Evolutionary conservation across 2,797 vertebrate species (phyloP).

Genomic region (Sphenopsis melanotis): DNA sequence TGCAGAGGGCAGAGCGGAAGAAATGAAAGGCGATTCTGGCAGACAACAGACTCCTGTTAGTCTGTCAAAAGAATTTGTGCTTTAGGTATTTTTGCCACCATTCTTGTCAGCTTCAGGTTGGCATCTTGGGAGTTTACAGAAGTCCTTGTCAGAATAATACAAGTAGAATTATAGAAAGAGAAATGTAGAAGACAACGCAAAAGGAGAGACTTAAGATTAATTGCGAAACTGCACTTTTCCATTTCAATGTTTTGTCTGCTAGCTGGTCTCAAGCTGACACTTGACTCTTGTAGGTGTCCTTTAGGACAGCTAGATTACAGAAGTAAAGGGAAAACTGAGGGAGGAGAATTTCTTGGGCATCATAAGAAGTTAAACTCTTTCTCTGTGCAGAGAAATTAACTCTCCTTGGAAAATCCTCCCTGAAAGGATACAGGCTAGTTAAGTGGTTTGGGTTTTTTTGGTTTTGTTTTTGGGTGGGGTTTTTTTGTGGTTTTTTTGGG

Average conservation of each 20-base stretch:
- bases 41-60: slow-evolving; percentile 30
- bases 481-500: fast-evolving
- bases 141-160: slow-evolving; percentile 59
- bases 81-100: slow-evolving; percentile 34
- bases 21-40: slow-evolving; percentile 51
- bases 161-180: slow-evolving; percentile 16
- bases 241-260: neutral
- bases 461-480: neutral
- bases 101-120: slow-evolving; percentile 60
- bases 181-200: slow-evolving; percentile 36
- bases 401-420: neutral
- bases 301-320: neutral
- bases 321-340: neutral
- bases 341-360: neutral
- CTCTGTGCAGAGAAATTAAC: neutral
- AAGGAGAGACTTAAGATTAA: slow-evolving; percentile 37
- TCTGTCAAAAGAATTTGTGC: slow-evolving; percentile 57
- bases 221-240: neutral
- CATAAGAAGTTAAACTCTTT: neutral
- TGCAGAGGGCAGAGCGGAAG: neutral
- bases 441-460: neutral
- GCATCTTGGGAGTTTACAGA: slow-evolving; percentile 37
- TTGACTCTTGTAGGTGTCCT: slow-evolving; percentile 24
- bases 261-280: slow-evolving; percentile 2
- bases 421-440: neutral